Base-by-base conservation (phyloP, 1,140 invertebrate species). In the Drosophila ogumai region DNA sequence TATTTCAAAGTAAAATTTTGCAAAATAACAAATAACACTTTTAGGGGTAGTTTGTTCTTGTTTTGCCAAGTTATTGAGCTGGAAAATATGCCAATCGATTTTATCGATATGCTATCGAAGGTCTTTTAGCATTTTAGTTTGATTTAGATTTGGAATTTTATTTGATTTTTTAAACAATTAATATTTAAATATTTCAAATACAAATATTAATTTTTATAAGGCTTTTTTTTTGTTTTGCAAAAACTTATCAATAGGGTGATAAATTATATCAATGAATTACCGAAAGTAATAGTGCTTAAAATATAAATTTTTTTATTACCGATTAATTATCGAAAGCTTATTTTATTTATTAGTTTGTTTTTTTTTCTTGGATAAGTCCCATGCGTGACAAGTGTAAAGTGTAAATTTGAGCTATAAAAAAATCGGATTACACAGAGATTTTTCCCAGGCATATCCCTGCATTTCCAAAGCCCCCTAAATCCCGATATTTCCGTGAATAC, bases 401-500 rank as follows among this genome's bases (percentile, higher is more conserved):
- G 32, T 54, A 19, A 54, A 54, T 54, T 54, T 36, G 2, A 7
- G 10, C 50, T 22, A 19, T 36, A 13, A 54, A 54, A 54, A 34
- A 54, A 54, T 54, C 8, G 52, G 34, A 38, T 55, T 54, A 36
- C 17, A 1, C 17, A 5, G 17, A 15, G 50, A 10, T 52, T 54
- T 22, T 36, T 22, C 8, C 50, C 32, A 22, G 17, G 32, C 50
- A 22, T 22, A 36, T 36, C 7, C 13, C 32, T n/a, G 8, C 32
- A 6, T 22, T 36, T 9, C 19, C 10, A 38, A 54, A 19, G 19
- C 19, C 32, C 50, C 17, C 19, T n/a, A 55, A 55, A 38, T 38
- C 34, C 52, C 34, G 34, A 55, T 55, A 55, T 55, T 25, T 36
- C 7, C 52, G 19, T 22, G 34, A 55, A 55, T 55, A 55, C 52